Evolutionary conservation across 2,113 vertebrate species (phyloP).

Genomic region (Campylomormyrus numenius): DNA sequence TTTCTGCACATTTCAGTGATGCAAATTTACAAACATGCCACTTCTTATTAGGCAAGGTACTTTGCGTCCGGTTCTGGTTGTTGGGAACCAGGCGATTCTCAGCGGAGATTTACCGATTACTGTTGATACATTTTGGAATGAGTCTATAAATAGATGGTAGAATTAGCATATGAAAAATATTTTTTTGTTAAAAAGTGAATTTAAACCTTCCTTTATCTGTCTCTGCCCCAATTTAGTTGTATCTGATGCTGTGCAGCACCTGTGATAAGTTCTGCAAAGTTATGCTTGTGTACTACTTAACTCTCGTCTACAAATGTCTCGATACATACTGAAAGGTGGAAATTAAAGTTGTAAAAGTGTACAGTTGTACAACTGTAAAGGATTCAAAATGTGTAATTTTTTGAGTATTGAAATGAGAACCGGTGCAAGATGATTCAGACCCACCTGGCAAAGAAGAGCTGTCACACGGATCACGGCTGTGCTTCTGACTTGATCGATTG

Average conservation of each 20-base stretch:
- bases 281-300: not conserved
- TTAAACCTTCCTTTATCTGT: not conserved
- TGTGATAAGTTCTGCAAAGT: not conserved
- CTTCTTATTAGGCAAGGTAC: not conserved
- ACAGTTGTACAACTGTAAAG: not conserved
- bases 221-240: not conserved
- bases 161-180: not conserved
- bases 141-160: not conserved
- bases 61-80: not conserved
- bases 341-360: no score
- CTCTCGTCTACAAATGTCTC: not conserved
- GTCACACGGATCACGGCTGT: slow-evolving; percentile 32
- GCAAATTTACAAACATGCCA: not conserved
- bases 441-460: slow-evolving; percentile 39
- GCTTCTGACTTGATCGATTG: slow-evolving; percentile 15
- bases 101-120: not conserved
- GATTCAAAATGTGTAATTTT: not conserved
- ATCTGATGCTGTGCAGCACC: not conserved
- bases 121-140: not conserved
- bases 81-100: not conserved
- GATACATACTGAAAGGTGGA: no score
- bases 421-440: slow-evolving; percentile 20
- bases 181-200: not conserved
- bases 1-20: not conserved
- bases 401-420: not conserved